Evolutionary conservation across 53 echinoderm and acorn worm genomes (phyloP).

Genomic region (Patiria pectinifera): DNA sequence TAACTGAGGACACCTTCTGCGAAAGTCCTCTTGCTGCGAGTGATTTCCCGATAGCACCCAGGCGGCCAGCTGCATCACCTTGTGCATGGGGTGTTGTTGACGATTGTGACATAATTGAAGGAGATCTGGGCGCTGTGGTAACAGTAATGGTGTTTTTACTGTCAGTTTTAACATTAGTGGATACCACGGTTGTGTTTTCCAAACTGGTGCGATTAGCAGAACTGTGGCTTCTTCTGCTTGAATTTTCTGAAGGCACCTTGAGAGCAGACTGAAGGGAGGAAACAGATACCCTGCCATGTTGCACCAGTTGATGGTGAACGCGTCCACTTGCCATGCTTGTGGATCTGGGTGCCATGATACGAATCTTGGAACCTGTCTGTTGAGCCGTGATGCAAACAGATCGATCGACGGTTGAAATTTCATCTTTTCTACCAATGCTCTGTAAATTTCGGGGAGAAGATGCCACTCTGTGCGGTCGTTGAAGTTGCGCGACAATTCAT

Average conservation of each 20-base stretch:
- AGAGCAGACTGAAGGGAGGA: slow-evolving; percentile 41
- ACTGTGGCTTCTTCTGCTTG: slow-evolving; percentile 19
- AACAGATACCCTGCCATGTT: slow-evolving; percentile 3
- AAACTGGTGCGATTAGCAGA: slow-evolving; percentile 9
- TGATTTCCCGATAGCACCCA: slow-evolving; percentile 33
- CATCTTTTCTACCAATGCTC: neutral
- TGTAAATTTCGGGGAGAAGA: neutral
- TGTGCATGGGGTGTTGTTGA: neutral
- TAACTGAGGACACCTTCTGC: slow-evolving; percentile 4
- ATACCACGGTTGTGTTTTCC: slow-evolving; percentile 26
- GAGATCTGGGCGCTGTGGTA: slow-evolving; percentile 22
- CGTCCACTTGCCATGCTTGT: slow-evolving; percentile 32
- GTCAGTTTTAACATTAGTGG: neutral
- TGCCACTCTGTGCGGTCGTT: slow-evolving; percentile 29
- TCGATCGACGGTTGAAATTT: neutral
- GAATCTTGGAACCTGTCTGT: neutral
- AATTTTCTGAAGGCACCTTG: slow-evolving; percentile 24
- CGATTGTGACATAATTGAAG: neutral
- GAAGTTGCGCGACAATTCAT: neutral
- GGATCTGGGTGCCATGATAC: slow-evolving; percentile 42
- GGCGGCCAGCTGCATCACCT: slow-evolving; percentile 1
- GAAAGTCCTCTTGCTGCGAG: neutral
- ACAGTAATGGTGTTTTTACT: neutral
- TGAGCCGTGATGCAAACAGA: slow-evolving; percentile 23
- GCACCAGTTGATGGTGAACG: slow-evolving; percentile 37